Base-by-base conservation (phyloP, 2,113 vertebrate species). In the Catharus fuscescens region DNA sequence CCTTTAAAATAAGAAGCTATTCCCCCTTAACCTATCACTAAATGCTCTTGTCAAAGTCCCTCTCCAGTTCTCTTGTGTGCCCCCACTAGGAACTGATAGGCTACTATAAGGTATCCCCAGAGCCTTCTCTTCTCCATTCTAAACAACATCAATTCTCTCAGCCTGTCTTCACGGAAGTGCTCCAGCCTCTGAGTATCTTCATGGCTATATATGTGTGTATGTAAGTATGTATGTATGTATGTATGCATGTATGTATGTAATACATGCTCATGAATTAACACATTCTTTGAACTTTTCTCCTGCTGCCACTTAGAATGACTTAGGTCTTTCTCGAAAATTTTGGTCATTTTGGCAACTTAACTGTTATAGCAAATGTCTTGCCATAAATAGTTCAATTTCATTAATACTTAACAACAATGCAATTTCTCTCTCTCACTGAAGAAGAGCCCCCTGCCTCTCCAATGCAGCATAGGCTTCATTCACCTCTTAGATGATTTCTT, bases 341-440 rank as follows among this genome's bases (percentile, higher is more conserved):
- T 64, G 61, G 23, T 76, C 48, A 65, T 76, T 74, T 84, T 81
- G 83, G 65, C 53, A 64, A 28, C 53, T 89, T 54, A 96, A 80
- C 45, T 84, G 31, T 80, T 72, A 72, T 3, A 56, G 65, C n/a
- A 92, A 82, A 40, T 77, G 70, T 78, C 54, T 93, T 73, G 26
- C 76, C 95, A 97, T 91, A 96, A 97, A 96, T 96, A 96, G 57
- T 56, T 88, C 31, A 29, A 57, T 87, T 97, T 83, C 82, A 92
- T 88, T 88, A 76, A 38, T 72, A 60, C 52, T 87, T 95, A 92
- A 84, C 83, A 96, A 77, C 53, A 97, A 92, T 28, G 20, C 40
- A 95, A 83, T 66, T 80, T 83, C 19, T 90, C 8, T 81, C 65
- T 78, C 24, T 45, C 56, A 50, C 36, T 66, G 52, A 71, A 72